Evolutionary conservation across 2,888 invertebrate genomes (phyloP).

Genomic region (Tipula unca): DNA sequence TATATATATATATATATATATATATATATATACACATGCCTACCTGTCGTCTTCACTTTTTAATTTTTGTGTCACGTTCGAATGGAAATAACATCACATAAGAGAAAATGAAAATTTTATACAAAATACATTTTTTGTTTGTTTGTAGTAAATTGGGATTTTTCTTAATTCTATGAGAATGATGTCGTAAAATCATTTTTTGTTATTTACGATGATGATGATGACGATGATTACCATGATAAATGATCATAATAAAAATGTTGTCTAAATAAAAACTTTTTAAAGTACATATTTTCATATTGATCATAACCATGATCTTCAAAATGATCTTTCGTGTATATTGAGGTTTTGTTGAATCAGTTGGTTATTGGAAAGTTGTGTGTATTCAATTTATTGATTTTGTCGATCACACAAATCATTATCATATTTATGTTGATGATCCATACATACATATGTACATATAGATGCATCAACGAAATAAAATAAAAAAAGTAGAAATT

Average conservation of each 20-base stretch:
- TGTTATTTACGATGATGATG: not conserved
- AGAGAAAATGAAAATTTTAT: not conserved
- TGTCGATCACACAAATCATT: not conserved
- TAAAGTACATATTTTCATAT: not conserved
- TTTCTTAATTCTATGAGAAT: not conserved
- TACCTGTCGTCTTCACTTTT: conserved; percentile 8
- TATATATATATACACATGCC: not conserved
- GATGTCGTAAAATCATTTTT: not conserved
- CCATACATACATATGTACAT: not conserved
- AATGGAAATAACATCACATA: not conserved
- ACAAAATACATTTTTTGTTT: not conserved
- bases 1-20: not conserved
- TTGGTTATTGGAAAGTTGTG: not conserved
- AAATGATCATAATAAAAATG: not conserved
- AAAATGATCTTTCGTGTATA: not conserved
- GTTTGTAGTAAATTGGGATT: not conserved
- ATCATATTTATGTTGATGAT: not conserved
- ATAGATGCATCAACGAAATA: not conserved
- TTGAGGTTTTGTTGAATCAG: not conserved
- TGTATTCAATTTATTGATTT: conserved; percentile 8
- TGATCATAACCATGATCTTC: conserved; percentile 8
- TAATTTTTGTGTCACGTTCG: conserved; percentile 14
- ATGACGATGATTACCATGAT: not conserved
- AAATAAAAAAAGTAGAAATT: not conserved
- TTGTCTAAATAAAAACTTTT: not conserved